These are phyloP conservation scores for Limnephilus lunatus DNA, from an alignment of 2,888 invertebrate genomes.

Conservation along the genomic window DNA sequence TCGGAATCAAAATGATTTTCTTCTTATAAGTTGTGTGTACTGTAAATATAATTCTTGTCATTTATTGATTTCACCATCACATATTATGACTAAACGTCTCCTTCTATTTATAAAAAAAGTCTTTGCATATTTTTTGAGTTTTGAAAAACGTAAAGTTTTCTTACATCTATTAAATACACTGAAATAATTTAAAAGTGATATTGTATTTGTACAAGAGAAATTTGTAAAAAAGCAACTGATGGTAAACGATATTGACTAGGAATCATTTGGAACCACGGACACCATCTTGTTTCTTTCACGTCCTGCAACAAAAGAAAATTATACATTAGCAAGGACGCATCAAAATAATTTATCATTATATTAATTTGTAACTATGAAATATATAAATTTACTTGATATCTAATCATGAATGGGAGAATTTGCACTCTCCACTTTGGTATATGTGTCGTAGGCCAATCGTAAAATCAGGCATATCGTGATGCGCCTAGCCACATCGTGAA, in stretches of 20 bases:
- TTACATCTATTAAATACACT: conserved; percentile 30
- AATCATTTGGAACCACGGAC: conserved; percentile 55
- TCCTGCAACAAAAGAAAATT: conserved; percentile 34
- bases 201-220: conserved; percentile 26
- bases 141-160: conserved; percentile 13
- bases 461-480: too few relatives aligned
- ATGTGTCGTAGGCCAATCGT: too few relatives aligned
- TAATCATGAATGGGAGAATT: too few relatives aligned
- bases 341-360: too few relatives aligned
- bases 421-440: too few relatives aligned
- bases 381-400: too few relatives aligned
- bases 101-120: conserved; percentile 12
- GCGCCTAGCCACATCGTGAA: too few relatives aligned
- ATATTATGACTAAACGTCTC: neutral
- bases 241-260: conserved; percentile 64
- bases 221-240: conserved; percentile 46
- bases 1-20: neutral
- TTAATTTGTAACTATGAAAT: too few relatives aligned
- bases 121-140: conserved; percentile 31
- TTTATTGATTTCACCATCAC: conserved; percentile 10
- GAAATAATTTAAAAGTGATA: conserved; percentile 43
- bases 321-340: neutral
- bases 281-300: conserved; percentile 20
- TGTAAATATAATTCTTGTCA: neutral
- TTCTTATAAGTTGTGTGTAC: neutral